phyloP scores from a whole-genome alignment of 2,888 invertebrate species.

The Caradrina kadenii region DNA sequence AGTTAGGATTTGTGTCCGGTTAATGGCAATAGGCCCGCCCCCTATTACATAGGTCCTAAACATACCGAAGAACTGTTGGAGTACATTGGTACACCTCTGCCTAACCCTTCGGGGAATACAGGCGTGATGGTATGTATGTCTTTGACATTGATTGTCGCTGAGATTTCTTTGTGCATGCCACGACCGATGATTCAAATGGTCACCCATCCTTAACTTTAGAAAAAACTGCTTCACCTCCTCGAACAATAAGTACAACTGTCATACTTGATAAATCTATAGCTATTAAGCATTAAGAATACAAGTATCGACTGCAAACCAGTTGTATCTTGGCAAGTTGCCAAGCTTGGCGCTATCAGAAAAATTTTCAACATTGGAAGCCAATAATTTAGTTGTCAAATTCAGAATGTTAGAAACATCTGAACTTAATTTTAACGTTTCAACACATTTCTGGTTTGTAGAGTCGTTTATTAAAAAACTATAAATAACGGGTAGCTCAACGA shows the following conservation, averaged over 20 bases:
- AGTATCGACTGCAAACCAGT: not conserved
- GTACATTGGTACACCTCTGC: too few relatives aligned
- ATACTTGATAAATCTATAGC: not conserved
- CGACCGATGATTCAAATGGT: too few relatives aligned
- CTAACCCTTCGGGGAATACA: too few relatives aligned
- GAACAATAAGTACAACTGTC: not conserved
- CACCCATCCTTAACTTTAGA: not conserved
- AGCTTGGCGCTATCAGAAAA: not conserved
- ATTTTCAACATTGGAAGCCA: slow-evolving; percentile 6
- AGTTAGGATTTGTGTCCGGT: too few relatives aligned
- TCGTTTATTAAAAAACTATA: too few relatives aligned
- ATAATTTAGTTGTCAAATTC: slow-evolving; percentile 3
- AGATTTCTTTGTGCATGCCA: too few relatives aligned
- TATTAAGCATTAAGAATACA: not conserved
- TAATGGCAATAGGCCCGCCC: too few relatives aligned
- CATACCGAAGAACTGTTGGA: too few relatives aligned
- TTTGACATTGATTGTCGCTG: too few relatives aligned
- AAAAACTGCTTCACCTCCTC: not conserved
- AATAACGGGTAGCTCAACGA: too few relatives aligned
- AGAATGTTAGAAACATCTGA: slow-evolving; percentile 19
- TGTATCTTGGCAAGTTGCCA: not conserved
- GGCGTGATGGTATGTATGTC: too few relatives aligned
- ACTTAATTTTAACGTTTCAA: not conserved
- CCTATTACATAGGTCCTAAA: too few relatives aligned
- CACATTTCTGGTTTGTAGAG: not conserved